Evolutionary conservation across 2,797 vertebrate species (phyloP).

Genomic region (Sebastes diaconus): DNA sequence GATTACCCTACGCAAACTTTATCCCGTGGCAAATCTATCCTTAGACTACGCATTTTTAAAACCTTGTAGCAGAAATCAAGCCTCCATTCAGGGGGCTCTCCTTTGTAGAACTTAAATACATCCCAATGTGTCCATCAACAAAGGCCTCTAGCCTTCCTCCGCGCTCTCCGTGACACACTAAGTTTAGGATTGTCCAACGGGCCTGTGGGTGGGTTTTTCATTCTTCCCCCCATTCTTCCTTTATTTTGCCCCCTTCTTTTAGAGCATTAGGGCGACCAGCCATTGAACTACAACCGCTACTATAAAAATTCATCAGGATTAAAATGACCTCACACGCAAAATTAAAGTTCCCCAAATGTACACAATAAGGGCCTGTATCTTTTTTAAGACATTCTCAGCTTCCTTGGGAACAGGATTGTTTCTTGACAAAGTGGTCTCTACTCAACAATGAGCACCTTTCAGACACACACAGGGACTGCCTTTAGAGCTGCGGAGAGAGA

Average conservation of each 20-base stretch:
- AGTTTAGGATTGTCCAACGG: constrained; percentile 76
- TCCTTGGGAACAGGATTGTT: constrained; percentile 88
- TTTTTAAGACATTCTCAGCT: constrained; percentile 84
- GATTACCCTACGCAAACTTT: constrained; percentile 72
- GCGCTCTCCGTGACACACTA: constrained; percentile 75
- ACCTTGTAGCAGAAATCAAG: constrained; percentile 83
- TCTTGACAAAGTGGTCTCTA: constrained; percentile 85
- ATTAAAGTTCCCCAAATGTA: constrained; percentile 85
- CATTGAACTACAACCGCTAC: constrained; percentile 84
- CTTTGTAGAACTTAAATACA: constrained; percentile 85
- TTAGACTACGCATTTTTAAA: constrained; percentile 72
- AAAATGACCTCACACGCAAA: constrained; percentile 90
- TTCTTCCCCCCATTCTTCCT: constrained; percentile 68
- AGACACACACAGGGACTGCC: constrained; percentile 82
- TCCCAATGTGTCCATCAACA: constrained; percentile 84
- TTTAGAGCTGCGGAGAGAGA: constrained; percentile 82
- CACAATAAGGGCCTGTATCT: constrained; percentile 86
- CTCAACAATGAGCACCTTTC: constrained; percentile 88
- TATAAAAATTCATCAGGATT: constrained; percentile 90
- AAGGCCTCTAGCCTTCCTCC: constrained; percentile 77
- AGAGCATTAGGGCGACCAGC: constrained; percentile 81
- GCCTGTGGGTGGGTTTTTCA: constrained; percentile 82
- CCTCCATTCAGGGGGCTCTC: constrained; percentile 75
- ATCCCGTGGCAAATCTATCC: constrained; percentile 75
- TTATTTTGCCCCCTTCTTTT: constrained; percentile 75